These are phyloP conservation scores for Turnix velox DNA, from an alignment of 2,113 vertebrate genomes.

Conservation along the genomic window DNA sequence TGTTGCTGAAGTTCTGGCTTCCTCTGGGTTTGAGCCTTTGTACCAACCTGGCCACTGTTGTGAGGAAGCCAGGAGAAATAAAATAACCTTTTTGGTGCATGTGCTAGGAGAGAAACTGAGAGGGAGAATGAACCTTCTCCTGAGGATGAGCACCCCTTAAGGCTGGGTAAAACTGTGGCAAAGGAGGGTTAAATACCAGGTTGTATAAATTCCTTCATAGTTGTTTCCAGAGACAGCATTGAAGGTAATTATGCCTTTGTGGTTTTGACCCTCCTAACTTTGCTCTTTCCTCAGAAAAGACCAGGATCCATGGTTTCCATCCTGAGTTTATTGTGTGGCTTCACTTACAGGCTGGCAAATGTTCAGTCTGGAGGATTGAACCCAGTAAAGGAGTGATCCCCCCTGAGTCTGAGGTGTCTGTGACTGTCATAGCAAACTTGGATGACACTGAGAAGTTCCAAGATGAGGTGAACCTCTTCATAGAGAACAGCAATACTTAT, in stretches of 20 bases:
- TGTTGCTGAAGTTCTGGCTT: background rate
- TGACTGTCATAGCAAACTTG: constrained; percentile 78
- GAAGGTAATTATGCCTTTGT: background rate
- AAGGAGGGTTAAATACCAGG: background rate
- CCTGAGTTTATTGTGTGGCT: background rate
- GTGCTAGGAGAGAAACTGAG: background rate
- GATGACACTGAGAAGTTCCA: constrained; percentile 75
- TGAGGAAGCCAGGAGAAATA: rapidly evolving
- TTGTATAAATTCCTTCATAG: background rate
- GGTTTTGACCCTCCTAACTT: background rate
- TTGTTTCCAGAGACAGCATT: background rate
- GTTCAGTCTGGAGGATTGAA: constrained; percentile 75
- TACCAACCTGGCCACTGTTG: rapidly evolving
- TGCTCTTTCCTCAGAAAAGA: background rate
- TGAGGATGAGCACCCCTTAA: background rate
- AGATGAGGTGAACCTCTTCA: constrained; percentile 73
- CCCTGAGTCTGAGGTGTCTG: constrained; percentile 55
- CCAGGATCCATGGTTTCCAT: background rate
- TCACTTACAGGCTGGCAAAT: constrained; percentile 63
- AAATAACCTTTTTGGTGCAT: background rate
- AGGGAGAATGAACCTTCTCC: background rate
- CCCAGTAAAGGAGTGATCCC: constrained; percentile 77
- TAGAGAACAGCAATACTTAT: constrained; percentile 69
- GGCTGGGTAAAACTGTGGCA: background rate
- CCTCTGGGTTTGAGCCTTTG: background rate